These are phyloP conservation scores for Rhynchomys soricoides DNA, from an alignment of 2,113 vertebrate genomes.

Conservation along the genomic window DNA sequence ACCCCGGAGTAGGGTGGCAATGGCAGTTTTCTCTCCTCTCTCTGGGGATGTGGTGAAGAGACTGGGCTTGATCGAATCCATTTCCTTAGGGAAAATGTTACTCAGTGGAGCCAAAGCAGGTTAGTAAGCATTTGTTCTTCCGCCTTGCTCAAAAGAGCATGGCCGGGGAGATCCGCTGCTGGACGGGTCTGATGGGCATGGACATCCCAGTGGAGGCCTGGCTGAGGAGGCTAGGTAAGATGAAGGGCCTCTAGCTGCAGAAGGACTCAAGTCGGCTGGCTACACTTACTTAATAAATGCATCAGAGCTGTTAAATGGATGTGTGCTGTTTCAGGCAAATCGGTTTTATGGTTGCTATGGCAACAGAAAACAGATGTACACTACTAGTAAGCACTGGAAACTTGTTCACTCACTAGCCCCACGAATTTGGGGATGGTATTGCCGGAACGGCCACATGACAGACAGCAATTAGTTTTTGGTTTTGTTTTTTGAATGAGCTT, in stretches of 20 bases:
- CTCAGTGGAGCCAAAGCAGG: not conserved
- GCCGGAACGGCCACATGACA: not conserved
- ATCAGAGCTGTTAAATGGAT: conserved; percentile 31
- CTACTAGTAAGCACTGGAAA: conserved; percentile 34
- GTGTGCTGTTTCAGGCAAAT: not conserved
- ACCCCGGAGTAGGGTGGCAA: not conserved
- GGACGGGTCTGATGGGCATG: not conserved
- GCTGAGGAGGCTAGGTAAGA: not conserved
- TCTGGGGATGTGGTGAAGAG: not conserved
- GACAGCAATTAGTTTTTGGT: too few relatives aligned
- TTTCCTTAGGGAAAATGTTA: not conserved
- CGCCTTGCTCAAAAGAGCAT: not conserved
- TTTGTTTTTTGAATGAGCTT: too few relatives aligned
- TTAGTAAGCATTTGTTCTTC: not conserved
- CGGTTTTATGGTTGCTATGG: conserved; percentile 12
- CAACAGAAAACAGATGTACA: conserved; percentile 28
- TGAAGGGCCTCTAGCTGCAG: not conserved
- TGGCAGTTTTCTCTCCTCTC: not conserved
- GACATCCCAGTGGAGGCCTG: not conserved
- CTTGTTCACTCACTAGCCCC: not conserved
- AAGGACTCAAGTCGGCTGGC: not conserved
- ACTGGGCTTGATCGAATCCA: not conserved
- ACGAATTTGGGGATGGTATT: not conserved
- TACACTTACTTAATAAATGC: not conserved
- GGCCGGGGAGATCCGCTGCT: not conserved